Conservation (phyloP, 2,888 invertebrate species). For the Chydorus sphaericus region DNA sequence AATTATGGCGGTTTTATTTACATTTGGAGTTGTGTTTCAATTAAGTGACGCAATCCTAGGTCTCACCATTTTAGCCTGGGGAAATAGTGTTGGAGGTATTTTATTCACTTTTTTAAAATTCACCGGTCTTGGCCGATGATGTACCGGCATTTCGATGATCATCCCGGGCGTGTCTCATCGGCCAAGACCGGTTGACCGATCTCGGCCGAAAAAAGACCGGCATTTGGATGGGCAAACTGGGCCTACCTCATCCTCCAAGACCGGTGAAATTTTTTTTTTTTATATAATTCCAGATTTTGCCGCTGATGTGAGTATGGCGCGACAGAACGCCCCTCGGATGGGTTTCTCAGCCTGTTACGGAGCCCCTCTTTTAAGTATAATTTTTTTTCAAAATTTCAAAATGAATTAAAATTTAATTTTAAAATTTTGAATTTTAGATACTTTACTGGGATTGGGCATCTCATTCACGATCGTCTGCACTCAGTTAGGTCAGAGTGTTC, state of each 20-base stretch:
- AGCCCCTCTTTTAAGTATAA: constrained; percentile 48
- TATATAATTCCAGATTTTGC: constrained; percentile 36
- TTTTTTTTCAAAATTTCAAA: constrained; percentile 19
- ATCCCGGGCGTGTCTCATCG: too few species aligned
- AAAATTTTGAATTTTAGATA: constrained; percentile 21
- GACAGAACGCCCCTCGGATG: constrained; percentile 46
- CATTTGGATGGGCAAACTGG: too few species aligned
- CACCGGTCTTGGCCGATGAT: too few species aligned
- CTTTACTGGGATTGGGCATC: constrained; percentile 32
- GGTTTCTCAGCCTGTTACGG: constrained; percentile 51
- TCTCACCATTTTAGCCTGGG: constrained; percentile 48
- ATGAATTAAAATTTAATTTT: not conserved
- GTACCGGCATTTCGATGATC: too few species aligned
- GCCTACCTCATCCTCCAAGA: not conserved
- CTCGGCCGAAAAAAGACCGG: too few species aligned
- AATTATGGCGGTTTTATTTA: constrained; percentile 38
- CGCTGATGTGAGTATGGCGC: constrained; percentile 42
- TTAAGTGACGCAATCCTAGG: constrained; percentile 44
- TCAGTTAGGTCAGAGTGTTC: constrained; percentile 14
- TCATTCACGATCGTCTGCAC: constrained; percentile 26
- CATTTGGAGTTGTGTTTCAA: constrained; percentile 41
- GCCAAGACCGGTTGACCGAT: too few species aligned
- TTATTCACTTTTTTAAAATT: not conserved
- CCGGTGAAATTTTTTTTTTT: constrained; percentile 15
- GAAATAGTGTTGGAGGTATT: constrained; percentile 42